Conservation (phyloP, 2,888 invertebrate genomes). For the Chymomyza procnemis region DNA sequence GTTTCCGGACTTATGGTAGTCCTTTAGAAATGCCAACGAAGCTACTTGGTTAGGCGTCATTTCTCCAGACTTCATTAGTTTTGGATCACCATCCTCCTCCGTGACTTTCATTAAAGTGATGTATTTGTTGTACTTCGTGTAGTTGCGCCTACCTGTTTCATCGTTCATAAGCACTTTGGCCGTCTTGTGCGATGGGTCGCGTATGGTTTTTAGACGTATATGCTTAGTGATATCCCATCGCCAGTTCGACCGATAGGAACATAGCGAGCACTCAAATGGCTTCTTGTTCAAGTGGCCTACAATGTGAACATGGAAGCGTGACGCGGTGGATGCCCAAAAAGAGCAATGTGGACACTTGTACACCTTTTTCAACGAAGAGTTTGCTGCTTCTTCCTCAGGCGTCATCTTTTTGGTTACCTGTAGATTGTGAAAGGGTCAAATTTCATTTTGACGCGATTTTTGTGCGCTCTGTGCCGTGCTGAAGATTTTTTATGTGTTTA, state of each 20-base stretch:
- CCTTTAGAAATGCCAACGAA: constrained; percentile 80
- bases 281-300: constrained; percentile 95
- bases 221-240: constrained; percentile 98
- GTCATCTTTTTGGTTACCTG: constrained; percentile 82
- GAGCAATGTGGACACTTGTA: constrained; percentile 95
- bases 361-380: constrained; percentile 86
- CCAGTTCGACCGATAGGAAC: constrained; percentile 96
- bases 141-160: constrained; percentile 93
- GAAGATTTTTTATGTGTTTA: background rate
- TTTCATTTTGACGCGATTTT: constrained; percentile 75
- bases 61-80: constrained; percentile 78
- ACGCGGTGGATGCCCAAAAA: constrained; percentile 95
- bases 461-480: constrained; percentile 19
- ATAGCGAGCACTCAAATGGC: constrained; percentile 96
- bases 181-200: constrained; percentile 89
- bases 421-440: constrained; percentile 78
- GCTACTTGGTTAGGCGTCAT: constrained; percentile 80
- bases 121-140: constrained; percentile 95
- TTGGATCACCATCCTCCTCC: constrained; percentile 79
- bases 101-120: constrained; percentile 85
- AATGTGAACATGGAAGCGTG: constrained; percentile 95
- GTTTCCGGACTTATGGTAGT: constrained; percentile 72
- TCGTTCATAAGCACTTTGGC: constrained; percentile 93
- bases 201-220: constrained; percentile 91
- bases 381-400: constrained; percentile 83